Conservation (phyloP, 2,888 invertebrate genomes). For the Apodemia hepburni region DNA sequence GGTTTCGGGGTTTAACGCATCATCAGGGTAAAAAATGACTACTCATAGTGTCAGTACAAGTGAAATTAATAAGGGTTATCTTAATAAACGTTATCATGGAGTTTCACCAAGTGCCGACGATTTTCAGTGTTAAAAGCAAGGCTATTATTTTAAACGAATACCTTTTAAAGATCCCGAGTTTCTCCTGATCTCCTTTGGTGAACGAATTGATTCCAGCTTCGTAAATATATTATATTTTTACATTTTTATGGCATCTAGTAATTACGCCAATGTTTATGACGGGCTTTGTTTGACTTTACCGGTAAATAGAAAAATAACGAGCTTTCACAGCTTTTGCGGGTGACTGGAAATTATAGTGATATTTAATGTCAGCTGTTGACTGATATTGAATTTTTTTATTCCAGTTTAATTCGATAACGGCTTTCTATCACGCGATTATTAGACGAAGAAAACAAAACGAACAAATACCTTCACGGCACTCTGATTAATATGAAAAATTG, state of each 20-base stretch:
- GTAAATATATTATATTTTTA: neutral
- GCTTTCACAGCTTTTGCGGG: constrained; percentile 2
- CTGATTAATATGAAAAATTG: too few species aligned
- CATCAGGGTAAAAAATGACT: too few species aligned
- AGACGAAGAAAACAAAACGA: neutral
- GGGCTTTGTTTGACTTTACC: neutral
- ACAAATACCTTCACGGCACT: neutral
- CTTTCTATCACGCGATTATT: neutral
- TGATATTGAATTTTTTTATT: constrained; percentile 4
- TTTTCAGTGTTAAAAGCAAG: too few species aligned
- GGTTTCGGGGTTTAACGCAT: too few species aligned
- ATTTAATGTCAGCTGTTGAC: constrained; percentile 3
- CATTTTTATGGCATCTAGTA: neutral
- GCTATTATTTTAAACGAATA: too few species aligned
- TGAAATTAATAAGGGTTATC: too few species aligned
- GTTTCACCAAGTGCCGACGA: too few species aligned
- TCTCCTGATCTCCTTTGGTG: too few species aligned
- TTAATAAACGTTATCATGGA: too few species aligned
- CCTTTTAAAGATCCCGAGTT: too few species aligned
- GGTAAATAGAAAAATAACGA: constrained; percentile 11
- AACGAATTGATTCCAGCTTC: too few species aligned
- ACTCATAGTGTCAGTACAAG: too few species aligned
- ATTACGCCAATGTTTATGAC: constrained; percentile 9
- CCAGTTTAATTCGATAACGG: neutral
- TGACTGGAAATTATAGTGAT: constrained; percentile 3